phyloP scores from a whole-genome alignment of 2,113 vertebrate species.

The Zosterops lateralis region DNA sequence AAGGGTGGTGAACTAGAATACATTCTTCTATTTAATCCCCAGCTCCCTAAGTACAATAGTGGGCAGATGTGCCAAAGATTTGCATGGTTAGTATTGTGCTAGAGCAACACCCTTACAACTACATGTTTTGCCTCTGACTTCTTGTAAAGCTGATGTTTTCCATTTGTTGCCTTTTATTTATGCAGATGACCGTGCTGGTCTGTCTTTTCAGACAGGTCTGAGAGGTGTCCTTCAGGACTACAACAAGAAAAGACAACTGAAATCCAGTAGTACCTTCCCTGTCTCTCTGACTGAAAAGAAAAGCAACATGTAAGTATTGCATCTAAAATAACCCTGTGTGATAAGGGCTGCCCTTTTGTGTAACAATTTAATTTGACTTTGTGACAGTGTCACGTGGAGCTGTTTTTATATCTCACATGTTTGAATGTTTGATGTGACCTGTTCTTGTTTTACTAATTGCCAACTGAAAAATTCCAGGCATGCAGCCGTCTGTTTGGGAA shows the following conservation, averaged over 20 bases:
- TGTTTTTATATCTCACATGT: neutral
- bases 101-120: neutral
- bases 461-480: neutral
- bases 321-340: neutral
- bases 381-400: neutral
- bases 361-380: neutral
- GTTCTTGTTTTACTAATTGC: neutral
- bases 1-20: fast-evolving
- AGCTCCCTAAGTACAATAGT: fast-evolving
- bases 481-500: neutral
- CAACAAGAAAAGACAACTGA: neutral
- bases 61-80: neutral
- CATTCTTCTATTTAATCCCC: neutral
- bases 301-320: conserved; percentile 58
- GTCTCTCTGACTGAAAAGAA: conserved; percentile 3
- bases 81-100: neutral
- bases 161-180: neutral
- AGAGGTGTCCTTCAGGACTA: neutral
- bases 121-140: neutral
- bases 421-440: neutral
- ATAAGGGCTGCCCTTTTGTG: fast-evolving
- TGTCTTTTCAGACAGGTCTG: conserved; percentile 28
- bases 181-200: conserved; percentile 9
- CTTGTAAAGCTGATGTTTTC: neutral
- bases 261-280: neutral